Evolutionary conservation across 2,888 invertebrate genomes (phyloP).

Genomic region (Hermaeophaga mercurialis): DNA sequence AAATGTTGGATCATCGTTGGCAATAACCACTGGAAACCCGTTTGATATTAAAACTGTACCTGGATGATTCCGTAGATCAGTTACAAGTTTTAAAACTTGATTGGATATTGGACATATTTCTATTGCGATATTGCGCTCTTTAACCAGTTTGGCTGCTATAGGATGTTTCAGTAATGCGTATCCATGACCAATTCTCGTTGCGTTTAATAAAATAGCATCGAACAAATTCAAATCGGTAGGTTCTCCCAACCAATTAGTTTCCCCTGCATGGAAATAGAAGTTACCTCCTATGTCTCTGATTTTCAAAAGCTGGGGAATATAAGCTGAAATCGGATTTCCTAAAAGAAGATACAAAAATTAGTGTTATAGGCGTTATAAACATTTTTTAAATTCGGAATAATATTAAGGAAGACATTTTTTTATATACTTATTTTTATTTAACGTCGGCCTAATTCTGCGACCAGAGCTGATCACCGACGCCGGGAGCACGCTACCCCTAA

Average conservation of each 20-base stretch:
- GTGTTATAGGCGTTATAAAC: too few species aligned
- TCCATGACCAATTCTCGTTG: slow-evolving; percentile 78
- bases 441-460: too few species aligned
- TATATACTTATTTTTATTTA: too few species aligned
- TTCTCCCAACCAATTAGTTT: slow-evolving; percentile 76
- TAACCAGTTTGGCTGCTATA: slow-evolving; percentile 62
- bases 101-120: slow-evolving; percentile 83
- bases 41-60: slow-evolving; percentile 67
- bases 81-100: slow-evolving; percentile 69
- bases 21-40: slow-evolving; percentile 73
- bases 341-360: slow-evolving; percentile 1
- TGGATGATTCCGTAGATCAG: slow-evolving; percentile 79
- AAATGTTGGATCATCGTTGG: slow-evolving; percentile 75
- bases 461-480: too few species aligned
- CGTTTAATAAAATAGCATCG: slow-evolving; percentile 75
- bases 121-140: slow-evolving; percentile 67
- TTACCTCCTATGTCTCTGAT: slow-evolving; percentile 38
- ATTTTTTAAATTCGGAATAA: too few species aligned
- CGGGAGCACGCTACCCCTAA: too few species aligned
- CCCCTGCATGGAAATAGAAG: slow-evolving; percentile 61
- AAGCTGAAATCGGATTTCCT: slow-evolving; percentile 64
- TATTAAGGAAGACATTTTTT: too few species aligned
- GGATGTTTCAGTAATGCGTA: slow-evolving; percentile 78
- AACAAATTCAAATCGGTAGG: slow-evolving; percentile 73
- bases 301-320: slow-evolving; percentile 55